A percentile compares a stretch with the other conserved stretches of the same genome.
phyloP scores from a whole-genome alignment of 2,888 invertebrate species.

The Parnassius mnemosyne region DNA sequence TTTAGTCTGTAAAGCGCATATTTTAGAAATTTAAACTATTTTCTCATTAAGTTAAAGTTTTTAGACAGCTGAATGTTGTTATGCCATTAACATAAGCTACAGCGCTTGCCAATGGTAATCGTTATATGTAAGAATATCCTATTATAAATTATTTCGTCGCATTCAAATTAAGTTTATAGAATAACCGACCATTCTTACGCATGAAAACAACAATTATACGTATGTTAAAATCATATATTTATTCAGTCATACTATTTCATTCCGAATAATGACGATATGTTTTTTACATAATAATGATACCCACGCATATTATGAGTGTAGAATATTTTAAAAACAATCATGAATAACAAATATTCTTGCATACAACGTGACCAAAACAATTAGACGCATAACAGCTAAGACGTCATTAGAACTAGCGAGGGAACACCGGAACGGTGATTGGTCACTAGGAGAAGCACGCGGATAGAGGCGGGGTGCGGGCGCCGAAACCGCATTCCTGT shows the following conservation, averaged over 20 bases:
- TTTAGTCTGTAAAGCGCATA: constrained; percentile 9
- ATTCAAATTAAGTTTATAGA: no score
- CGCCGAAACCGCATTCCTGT: no score
- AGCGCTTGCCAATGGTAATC: constrained; percentile 41
- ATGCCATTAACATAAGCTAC: constrained; percentile 39
- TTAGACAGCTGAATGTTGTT: constrained; percentile 28
- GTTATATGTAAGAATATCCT: constrained; percentile 22
- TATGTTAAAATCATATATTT: not conserved
- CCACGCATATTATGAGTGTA: no score
- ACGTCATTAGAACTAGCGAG: no score
- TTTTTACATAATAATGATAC: not conserved
- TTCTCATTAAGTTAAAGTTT: constrained; percentile 35
- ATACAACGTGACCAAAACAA: no score
- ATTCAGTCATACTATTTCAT: constrained; percentile 1
- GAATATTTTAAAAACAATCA: no score
- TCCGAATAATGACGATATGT: not conserved
- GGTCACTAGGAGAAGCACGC: no score
- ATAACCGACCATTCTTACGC: no score
- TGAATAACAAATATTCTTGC: no score
- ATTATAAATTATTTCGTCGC: constrained; percentile 12
- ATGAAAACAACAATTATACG: not conserved
- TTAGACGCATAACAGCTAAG: no score
- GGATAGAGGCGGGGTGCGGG: no score
- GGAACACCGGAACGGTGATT: no score
- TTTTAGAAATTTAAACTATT: constrained; percentile 31